Base-by-base conservation (phyloP, 2,113 vertebrate genomes). In the Crypturellus undulatus region DNA sequence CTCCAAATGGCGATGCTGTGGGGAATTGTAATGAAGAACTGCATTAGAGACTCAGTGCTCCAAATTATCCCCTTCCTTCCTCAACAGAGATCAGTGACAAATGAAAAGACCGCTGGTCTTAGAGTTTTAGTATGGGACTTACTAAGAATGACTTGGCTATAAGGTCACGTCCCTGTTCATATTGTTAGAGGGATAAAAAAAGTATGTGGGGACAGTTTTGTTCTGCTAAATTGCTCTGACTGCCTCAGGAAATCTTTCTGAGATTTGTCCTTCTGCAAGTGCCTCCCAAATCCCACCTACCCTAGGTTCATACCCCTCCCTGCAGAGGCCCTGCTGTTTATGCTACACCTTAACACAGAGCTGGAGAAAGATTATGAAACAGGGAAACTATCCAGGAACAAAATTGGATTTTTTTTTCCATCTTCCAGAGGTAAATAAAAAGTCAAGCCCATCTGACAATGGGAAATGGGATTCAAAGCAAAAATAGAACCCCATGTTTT, bases 401-500 rank as follows among this genome's bases (percentile, higher is more conserved):
- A 92, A 94, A 94, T 72, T 79, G 70, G 68, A 1, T 51, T 52
- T 83, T 56, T 56, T 59, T 51, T 12, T 24, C 8, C 67, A 28
- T 73, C 68, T 90, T 92, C 52, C 43, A 93, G 80, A 96, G 89
- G 75, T 94, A 96, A 95, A 96, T 91, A 94, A 95, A 96, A 94
- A 91, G 79, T 93, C 81, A 96, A 94, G 70, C 67, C 71, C 87
- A 88, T 86, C 91, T 96, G 93, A 96, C 47, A 96, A 94, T 87
- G 96, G 83, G 86, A 97, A 97, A 96, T 96, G 91, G 80, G 93
- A 96, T 94, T 73, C 80, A 93, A 88, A 97, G 95, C 92, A 95
- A 98, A 98, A 97, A 95, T 92, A 95, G 89, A 97, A 97, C 89
- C 45, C 59, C 65, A 77, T 58, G 73, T 97, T 98, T 97, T 98